Conservation (phyloP, 2,797 vertebrate species). For the Rhabdophis nuchalis region DNA sequence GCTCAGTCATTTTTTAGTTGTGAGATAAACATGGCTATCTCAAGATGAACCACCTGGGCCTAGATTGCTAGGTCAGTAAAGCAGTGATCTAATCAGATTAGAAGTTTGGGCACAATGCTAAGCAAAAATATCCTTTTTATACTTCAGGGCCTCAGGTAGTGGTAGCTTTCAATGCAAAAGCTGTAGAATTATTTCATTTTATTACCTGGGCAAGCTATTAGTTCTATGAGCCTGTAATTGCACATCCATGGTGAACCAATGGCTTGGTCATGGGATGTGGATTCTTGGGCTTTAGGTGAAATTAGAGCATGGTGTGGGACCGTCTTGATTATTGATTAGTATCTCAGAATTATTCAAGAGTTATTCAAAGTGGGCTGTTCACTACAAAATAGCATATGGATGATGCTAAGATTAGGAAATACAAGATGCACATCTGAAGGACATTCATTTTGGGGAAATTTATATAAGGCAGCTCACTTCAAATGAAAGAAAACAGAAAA, state of each 20-base stretch:
- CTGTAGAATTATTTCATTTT: not conserved
- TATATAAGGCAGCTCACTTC: not conserved
- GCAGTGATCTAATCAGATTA: not conserved
- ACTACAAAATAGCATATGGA: not conserved
- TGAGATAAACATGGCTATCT: not conserved
- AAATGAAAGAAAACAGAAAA: not conserved
- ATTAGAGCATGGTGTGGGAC: not conserved
- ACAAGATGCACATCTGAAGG: not conserved
- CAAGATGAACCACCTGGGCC: not conserved
- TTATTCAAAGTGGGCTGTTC: not conserved
- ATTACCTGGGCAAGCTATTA: not conserved
- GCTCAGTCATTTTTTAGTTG: not conserved
- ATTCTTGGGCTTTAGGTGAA: not conserved
- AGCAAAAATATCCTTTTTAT: not conserved
- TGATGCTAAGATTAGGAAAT: not conserved
- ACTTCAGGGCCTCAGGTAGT: not conserved
- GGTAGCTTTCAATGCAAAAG: not conserved
- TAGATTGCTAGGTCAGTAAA: not conserved
- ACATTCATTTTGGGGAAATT: not conserved
- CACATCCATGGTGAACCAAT: not conserved
- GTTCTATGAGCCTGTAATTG: not conserved
- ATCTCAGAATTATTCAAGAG: not conserved
- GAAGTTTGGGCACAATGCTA: not conserved
- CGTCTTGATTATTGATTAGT: not conserved
- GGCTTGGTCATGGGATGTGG: not conserved